These are phyloP conservation scores for Ibycter americanus DNA, from an alignment of 2,797 vertebrate species.

Conservation along the genomic window DNA sequence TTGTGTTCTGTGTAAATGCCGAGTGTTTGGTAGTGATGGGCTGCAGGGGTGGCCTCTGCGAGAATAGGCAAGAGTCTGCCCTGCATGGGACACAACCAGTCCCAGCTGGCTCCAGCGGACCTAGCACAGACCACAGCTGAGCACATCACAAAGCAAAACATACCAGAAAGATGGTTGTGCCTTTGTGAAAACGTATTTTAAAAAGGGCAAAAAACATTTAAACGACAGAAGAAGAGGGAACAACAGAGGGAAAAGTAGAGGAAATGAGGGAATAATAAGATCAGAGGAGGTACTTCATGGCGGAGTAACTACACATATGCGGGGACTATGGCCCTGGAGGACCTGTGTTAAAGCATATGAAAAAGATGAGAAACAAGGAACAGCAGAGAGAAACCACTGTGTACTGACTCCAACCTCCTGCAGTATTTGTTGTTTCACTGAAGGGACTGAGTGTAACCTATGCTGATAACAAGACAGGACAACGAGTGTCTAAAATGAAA, in stretches of 20 bases:
- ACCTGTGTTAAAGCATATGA: neutral
- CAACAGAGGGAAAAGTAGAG: neutral
- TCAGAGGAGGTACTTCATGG: neutral
- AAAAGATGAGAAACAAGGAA: neutral
- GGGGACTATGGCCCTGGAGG: neutral
- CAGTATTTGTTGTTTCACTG: neutral
- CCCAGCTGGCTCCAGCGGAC: rapidly evolving
- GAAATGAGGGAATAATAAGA: neutral
- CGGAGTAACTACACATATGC: neutral
- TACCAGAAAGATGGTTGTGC: neutral
- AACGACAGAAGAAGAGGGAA: neutral
- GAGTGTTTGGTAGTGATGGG: neutral
- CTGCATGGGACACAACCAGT: neutral
- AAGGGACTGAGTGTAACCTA: neutral
- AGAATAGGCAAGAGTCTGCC: neutral
- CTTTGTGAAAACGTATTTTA: neutral
- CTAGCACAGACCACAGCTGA: neutral
- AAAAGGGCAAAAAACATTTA: rapidly evolving
- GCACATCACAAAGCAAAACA: neutral
- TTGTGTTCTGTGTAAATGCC: neutral
- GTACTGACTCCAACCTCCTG: neutral
- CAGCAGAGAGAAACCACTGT: neutral
- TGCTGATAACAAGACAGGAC: neutral
- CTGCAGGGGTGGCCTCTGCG: neutral
- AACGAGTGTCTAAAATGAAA: neutral